These are phyloP conservation scores for Ips nitidus DNA, from an alignment of 1,140 invertebrate species.

Conservation along the genomic window DNA sequence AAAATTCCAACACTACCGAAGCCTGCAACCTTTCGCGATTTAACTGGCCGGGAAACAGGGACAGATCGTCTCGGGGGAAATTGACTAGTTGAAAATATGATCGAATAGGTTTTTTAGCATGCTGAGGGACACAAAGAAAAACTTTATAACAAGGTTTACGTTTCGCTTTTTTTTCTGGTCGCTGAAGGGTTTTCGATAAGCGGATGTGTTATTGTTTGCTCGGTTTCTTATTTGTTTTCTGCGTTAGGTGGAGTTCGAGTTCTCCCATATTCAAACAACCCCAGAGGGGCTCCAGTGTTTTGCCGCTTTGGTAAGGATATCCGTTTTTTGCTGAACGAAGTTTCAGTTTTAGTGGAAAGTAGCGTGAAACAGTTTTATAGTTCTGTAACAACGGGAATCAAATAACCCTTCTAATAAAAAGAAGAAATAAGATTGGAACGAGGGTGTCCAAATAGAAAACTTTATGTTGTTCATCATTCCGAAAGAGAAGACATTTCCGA, in stretches of 20 bases:
- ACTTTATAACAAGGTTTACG: slow-evolving; percentile 23
- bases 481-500: neutral
- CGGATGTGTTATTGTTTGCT: slow-evolving; percentile 15
- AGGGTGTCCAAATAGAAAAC: no score
- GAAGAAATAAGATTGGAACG: no score
- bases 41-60: slow-evolving; percentile 23
- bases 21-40: slow-evolving; percentile 16
- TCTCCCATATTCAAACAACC: slow-evolving; percentile 1
- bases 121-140: slow-evolving; percentile 21
- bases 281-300: neutral
- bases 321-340: no score
- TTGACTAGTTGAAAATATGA: slow-evolving; percentile 33
- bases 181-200: slow-evolving; percentile 21
- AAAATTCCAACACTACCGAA: slow-evolving; percentile 4
- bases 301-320: neutral
- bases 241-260: neutral
- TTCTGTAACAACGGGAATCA: no score
- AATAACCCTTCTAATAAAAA: no score
- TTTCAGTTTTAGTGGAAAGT: no score
- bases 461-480: no score
- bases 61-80: slow-evolving; percentile 26
- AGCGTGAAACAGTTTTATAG: no score
- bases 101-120: slow-evolving; percentile 26
- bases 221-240: slow-evolving; percentile 14
- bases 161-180: slow-evolving; percentile 6